Base-by-base conservation (phyloP, 2,797 vertebrate species). In the Rhyacichthys aspro region DNA sequence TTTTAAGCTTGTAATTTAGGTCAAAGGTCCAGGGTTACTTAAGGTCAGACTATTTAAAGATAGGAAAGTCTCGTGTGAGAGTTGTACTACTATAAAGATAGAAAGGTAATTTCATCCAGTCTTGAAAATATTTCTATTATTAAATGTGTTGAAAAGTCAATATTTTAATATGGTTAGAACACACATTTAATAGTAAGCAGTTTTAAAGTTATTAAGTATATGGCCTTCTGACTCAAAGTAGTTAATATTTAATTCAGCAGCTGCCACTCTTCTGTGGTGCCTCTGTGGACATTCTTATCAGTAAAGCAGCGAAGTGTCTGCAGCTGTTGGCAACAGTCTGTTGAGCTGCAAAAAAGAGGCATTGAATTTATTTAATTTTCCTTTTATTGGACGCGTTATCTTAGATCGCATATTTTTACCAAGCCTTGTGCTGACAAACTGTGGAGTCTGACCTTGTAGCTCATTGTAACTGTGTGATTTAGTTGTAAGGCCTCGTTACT, bases 11-110 rank as follows among this genome's bases (percentile, higher is more conserved):
- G 37, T 23, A 14, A 15, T 59, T 11, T 50, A 44, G 72, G 59
- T 74, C 23, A 80, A 82, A 79, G 79, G 78, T 83, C 59, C 32
- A 33, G 41, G 36, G 60, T 50, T 55, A 63, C 55, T 9, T 14
- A 6, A 66, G 48, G 50, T 36, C 55, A 56, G 54, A 62, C 16
- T 1, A 7, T 55, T 43, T 57, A 15, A 62, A 70, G 64, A 63
- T 75, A 53, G 42, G 9, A 5, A 1, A 15, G 32, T 52, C 56
- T 5, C 44, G 45, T 19, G 5, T 57, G 28, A 2, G 50, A 66
- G 76, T 65, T n/a, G 32, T 10, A 17, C 19, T 11, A 11, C 37
- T 14, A 38, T 11, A 12, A 5, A 11, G 10, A 2, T 38, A 3
- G 5, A 38, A 38, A 38, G 37, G 23, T 28, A 12, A 3, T 38